phyloP scores from a whole-genome alignment of 2,113 vertebrate species.

The Copsychus sechellarum region DNA sequence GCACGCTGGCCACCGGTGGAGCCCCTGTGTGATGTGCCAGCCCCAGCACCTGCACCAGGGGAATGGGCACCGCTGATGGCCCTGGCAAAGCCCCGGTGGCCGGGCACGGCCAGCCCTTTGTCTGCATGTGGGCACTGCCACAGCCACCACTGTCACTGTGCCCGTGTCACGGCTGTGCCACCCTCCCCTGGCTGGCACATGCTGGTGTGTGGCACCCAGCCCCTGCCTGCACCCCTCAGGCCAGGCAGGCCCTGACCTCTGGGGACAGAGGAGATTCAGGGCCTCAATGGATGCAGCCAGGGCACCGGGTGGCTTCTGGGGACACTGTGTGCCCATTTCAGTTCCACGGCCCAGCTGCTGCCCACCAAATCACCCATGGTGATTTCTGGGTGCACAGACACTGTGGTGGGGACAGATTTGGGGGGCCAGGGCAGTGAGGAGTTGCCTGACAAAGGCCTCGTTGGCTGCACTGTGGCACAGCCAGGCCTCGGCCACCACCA shows the following conservation, averaged over 20 bases:
- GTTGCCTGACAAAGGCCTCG: not conserved
- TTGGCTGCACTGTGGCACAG: accelerated
- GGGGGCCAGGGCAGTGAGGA: not conserved
- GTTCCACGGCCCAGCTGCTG: accelerated
- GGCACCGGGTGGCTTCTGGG: accelerated
- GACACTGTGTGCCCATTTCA: accelerated
- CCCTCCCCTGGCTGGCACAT: accelerated
- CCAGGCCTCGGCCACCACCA: accelerated
- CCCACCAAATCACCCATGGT: accelerated
- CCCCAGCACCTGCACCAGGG: not conserved
- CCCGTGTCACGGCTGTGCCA: accelerated
- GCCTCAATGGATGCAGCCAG: accelerated
- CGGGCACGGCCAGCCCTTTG: not conserved
- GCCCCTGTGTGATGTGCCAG: not conserved
- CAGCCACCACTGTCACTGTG: accelerated
- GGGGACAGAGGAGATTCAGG: not conserved
- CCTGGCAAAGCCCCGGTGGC: not conserved
- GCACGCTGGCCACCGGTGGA: not conserved
- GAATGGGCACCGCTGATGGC: accelerated
- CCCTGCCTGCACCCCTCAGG: accelerated
- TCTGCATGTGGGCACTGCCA: not conserved
- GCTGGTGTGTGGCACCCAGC: not conserved
- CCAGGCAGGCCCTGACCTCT: accelerated
- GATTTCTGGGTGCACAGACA: accelerated
- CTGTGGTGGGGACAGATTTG: accelerated